Evolutionary conservation across 2,888 invertebrate species (phyloP), one percentile per base, ranked within the genome.

Genomic region (Aelia acuminata): DNA sequence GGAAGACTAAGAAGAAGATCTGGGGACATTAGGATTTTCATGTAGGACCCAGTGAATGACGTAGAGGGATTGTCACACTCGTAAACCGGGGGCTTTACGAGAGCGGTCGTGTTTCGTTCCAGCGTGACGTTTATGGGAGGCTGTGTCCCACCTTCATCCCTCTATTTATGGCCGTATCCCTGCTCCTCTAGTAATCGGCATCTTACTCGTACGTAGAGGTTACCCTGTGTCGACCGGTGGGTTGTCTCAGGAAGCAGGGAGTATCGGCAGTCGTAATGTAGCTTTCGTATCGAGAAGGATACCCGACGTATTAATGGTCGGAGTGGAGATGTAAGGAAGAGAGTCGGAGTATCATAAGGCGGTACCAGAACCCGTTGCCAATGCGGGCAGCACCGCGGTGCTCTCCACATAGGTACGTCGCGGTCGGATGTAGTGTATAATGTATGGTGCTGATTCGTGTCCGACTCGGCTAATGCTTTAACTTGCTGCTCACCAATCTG

Each of bases 51-150:
- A n/a, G 20, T 84, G 49, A 53, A 53, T 85, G 85, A 85, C 85
- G 50, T 85, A 85, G 48, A 53, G 85, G 53, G 53, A 53, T 85
- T 85, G 85, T 85, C 50, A 53, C 35, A 53, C 85, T 85, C 53
- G 85, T 85, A 85, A 85, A 85, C 50, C 57, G 50, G 47, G 31
- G 84, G 84, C 50, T 84, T 84, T 84, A 53, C 85, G 50, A 85
- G 85, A 53, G 50, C 85, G 50, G 39, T 18, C 50, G 35, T 85
- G 85, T 85, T 85, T 53, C 50, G 85, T 85, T 85, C 53, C 53
- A n/a, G 39, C 43, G 35, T 57, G 85, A 85, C 85, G 49, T 85
- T 85, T 85, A 85, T 53, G 50, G 57, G 22, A 80, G 80, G 80
- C 80, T 80, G 43, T 80, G 80, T 80, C 80, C 80, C 80, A 80